Percentiles rank a stretch among this genome's conserved stretches.
phyloP scores from a whole-genome alignment of 2,113 vertebrate species.

The Phalacrocorax carbo region DNA sequence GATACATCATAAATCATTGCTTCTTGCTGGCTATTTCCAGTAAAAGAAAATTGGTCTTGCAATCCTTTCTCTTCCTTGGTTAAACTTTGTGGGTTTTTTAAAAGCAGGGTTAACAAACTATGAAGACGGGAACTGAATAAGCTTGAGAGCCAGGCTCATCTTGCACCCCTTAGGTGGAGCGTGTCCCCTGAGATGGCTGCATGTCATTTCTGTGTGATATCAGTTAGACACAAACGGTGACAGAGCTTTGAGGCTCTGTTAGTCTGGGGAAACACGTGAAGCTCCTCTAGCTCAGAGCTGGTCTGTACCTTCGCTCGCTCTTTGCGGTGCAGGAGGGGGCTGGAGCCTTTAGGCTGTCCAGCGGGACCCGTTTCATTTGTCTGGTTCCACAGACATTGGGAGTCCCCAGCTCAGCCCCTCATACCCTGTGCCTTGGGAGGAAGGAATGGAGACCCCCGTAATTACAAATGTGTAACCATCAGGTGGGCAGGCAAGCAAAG shows the following conservation, averaged over 20 bases:
- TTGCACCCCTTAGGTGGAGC: neutral
- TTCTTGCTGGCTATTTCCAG: neutral
- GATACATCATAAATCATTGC: neutral
- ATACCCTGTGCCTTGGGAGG: neutral
- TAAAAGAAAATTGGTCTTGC: neutral
- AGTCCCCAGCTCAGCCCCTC: neutral
- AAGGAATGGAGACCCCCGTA: neutral
- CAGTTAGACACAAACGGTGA: neutral
- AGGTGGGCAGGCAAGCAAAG: neutral
- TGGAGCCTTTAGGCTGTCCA: neutral
- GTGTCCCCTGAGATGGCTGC: neutral
- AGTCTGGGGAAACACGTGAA: accelerated
- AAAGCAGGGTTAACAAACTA: neutral
- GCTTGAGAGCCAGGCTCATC: neutral
- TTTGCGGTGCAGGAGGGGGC: neutral
- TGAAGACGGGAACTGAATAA: neutral
- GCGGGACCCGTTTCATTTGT: neutral
- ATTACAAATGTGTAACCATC: accelerated
- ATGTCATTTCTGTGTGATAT: neutral
- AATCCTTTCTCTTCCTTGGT: neutral
- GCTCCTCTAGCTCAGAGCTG: neutral
- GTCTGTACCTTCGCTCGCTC: neutral
- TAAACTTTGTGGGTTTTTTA: neutral
- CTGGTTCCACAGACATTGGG: neutral
- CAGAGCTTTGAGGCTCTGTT: neutral